Evolutionary conservation across 2,113 vertebrate species (phyloP), one percentile per base, ranked within the genome.

Genomic region (Scopus umbretta): DNA sequence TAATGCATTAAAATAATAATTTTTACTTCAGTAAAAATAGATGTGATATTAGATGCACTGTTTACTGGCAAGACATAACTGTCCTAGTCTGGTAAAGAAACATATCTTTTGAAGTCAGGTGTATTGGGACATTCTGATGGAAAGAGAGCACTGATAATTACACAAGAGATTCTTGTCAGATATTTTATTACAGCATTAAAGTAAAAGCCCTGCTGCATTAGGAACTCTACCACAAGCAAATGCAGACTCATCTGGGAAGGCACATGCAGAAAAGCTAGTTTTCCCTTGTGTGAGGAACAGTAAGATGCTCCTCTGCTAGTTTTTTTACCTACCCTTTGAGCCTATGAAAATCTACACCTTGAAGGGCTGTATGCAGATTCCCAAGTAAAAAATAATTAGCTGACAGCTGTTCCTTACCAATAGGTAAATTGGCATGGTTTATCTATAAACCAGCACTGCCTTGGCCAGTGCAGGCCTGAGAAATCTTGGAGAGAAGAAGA

Each of bases 91-190:
- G 47, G 43, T 71, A 66, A 94, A 90, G 47, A 89, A 61, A 8
- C 7, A 90, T 55, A 7, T 86, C 80, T 92, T 92, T 94, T 96
- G 80, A 96, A 94, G 66, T 75, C 32, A 58, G 66, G 2, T 55
- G 30, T 78, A 59, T 21, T 75, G 25, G 30, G 27, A 62, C 15
- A n/a, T 83, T 93, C 63, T 86, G 59, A 83, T 79, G 40, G 86
- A 96, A 96, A 67, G 13, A 88, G 80, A 79, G 29, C 79, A 73
- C 68, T 88, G 50, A 63, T 68, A 75, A 86, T 94, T 95, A 82
- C 14, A 16, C 88, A 94, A 86, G 47, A 59, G 25, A 79, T 91
- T 74, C 40, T 50, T 83, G 49, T 50, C 36, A 47, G 61, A 34
- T 76, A 55, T 86, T 90, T 87, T 93, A 79, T 96, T 84, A 43